Conservation (phyloP, 2,888 invertebrate species). For the Limnephilus auricula region DNA sequence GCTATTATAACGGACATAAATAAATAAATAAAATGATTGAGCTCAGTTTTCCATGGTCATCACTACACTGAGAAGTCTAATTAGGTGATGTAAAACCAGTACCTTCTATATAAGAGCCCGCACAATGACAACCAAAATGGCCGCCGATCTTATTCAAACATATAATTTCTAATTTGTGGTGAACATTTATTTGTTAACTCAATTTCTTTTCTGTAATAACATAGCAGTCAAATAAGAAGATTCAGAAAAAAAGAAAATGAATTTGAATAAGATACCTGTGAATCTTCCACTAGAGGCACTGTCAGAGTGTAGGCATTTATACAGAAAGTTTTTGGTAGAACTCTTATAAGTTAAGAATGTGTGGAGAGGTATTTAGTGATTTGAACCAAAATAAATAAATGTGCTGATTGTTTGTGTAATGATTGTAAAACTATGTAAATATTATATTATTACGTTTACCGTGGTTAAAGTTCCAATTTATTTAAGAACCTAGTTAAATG, state of each 20-base stretch:
- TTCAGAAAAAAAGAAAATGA: too few species aligned
- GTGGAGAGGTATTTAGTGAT: constrained; percentile 8
- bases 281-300: background rate
- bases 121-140: too few species aligned
- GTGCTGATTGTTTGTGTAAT: background rate
- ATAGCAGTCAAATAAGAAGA: background rate
- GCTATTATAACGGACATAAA: background rate
- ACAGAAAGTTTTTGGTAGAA: background rate
- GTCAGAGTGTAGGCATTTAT: background rate
- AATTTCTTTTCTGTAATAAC: background rate
- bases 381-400: constrained; percentile 13
- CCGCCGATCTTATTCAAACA: too few species aligned
- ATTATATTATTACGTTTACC: constrained; percentile 1
- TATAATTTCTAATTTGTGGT: background rate
- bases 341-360: background rate
- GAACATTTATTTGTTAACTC: background rate
- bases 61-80: background rate
- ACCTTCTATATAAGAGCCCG: background rate
- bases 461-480: constrained; percentile 34
- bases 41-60: background rate
- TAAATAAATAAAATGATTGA: background rate
- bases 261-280: too few species aligned
- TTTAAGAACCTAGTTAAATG: background rate
- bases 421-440: background rate
- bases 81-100: background rate